Percentiles rank a stretch among this genome's conserved stretches.
phyloP scores from a whole-genome alignment of 2,888 invertebrate species.

The Chironomus riparius region DNA sequence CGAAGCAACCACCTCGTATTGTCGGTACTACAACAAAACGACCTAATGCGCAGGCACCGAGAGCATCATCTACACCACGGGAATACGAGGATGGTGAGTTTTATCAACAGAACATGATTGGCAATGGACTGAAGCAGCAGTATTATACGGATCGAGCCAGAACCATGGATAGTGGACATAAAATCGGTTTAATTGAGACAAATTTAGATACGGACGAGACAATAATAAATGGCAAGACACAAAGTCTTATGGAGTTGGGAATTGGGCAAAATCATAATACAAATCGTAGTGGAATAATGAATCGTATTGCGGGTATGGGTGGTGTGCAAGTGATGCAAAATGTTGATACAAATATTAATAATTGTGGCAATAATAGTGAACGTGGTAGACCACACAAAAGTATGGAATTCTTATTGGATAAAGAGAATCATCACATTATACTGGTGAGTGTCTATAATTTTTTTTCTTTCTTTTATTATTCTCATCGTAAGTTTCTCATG shows the following conservation, averaged over 20 bases:
- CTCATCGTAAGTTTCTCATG: not conserved
- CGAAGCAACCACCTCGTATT: conserved; percentile 46
- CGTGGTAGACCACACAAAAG: conserved; percentile 67
- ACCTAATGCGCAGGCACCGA: conserved; percentile 30
- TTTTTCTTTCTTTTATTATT: not conserved
- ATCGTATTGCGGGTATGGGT: conserved; percentile 28
- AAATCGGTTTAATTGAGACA: conserved; percentile 77
- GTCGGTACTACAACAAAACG: conserved; percentile 35
- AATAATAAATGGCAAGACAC: conserved; percentile 52
- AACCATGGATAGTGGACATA: conserved; percentile 34
- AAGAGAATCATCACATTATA: conserved; percentile 77
- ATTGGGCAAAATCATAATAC: conserved; percentile 35
- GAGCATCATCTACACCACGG: conserved; percentile 31
- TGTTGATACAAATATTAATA: conserved; percentile 35
- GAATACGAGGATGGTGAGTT: conserved; percentile 32
- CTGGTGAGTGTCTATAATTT: conserved; percentile 55
- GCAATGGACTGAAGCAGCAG: conserved; percentile 35
- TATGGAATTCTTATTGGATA: conserved; percentile 92
- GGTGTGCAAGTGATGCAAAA: conserved; percentile 35
- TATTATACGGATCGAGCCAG: conserved; percentile 31
- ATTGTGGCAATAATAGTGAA: conserved; percentile 45
- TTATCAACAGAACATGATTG: conserved; percentile 32
- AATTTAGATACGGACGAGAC: conserved; percentile 74
- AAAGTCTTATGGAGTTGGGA: conserved; percentile 57
- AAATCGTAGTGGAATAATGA: conserved; percentile 32